Evolutionary conservation across 1,140 invertebrate genomes (phyloP).

Genomic region (Chelonus insularis): DNA sequence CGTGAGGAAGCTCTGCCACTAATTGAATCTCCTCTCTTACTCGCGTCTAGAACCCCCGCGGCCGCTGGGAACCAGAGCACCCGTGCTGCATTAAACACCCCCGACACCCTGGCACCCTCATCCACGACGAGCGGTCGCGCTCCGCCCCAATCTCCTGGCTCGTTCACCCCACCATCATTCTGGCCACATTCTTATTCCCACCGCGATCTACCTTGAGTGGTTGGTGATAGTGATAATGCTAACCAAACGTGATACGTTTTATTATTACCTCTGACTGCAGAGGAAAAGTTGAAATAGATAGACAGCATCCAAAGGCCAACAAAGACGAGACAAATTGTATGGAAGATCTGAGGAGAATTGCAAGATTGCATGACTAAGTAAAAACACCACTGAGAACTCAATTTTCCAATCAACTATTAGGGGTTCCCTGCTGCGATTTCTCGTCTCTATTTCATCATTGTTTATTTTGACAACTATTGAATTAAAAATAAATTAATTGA

Average conservation of each 20-base stretch:
- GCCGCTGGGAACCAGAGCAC: slow-evolving; percentile 57
- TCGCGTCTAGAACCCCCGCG: slow-evolving; percentile 55
- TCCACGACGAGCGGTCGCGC: slow-evolving; percentile 54
- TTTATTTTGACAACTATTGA: not conserved
- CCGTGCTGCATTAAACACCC: slow-evolving; percentile 59
- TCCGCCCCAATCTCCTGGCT: slow-evolving; percentile 40
- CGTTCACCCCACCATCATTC: slow-evolving; percentile 31
- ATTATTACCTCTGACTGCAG: not conserved
- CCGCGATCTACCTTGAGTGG: slow-evolving; percentile 15
- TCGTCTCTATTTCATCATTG: not conserved
- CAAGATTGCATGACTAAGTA: slow-evolving; percentile 40
- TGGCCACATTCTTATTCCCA: slow-evolving; percentile 17
- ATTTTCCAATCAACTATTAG: not conserved
- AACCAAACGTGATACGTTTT: no score
- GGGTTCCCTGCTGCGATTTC: slow-evolving; percentile 4
- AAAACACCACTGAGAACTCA: slow-evolving; percentile 9
- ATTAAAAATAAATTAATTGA: no score
- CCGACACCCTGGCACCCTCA: slow-evolving; percentile 54
- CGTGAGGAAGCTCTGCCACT: slow-evolving; percentile 58
- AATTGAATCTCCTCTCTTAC: slow-evolving; percentile 59
- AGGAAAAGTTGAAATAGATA: not conserved
- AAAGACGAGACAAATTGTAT: not conserved
- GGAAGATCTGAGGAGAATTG: slow-evolving; percentile 31
- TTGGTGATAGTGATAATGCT: slow-evolving; percentile 6
- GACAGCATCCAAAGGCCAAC: not conserved